Conservation (phyloP, 35 echinoderm and acorn worm species). For the Diadema setosum region DNA sequence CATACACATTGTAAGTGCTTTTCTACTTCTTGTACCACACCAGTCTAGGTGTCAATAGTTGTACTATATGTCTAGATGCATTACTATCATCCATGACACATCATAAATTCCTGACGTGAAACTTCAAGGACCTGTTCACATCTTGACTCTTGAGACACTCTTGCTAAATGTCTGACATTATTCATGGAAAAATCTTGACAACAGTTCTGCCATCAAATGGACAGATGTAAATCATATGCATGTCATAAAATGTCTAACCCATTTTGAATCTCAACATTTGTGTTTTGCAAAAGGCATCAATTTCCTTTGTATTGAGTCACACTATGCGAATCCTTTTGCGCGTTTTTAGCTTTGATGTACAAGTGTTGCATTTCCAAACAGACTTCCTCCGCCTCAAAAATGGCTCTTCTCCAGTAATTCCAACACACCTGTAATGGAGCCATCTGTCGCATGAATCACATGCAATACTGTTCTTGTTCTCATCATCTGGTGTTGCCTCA, state of each 20-base stretch:
- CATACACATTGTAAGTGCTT: too few species aligned
- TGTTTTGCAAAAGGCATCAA: background rate
- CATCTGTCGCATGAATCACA: slow-evolving; percentile 22
- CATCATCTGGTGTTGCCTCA: background rate
- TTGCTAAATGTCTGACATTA: too few species aligned
- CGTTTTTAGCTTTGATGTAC: slow-evolving; percentile 25
- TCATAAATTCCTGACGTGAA: too few species aligned
- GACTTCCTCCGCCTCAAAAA: slow-evolving; percentile 38
- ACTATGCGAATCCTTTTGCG: background rate
- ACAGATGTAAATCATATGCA: background rate
- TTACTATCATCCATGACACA: too few species aligned
- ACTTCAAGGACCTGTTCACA: too few species aligned
- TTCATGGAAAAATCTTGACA: background rate
- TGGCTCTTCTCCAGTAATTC: slow-evolving; percentile 27
- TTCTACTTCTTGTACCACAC: too few species aligned
- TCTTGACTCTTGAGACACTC: too few species aligned
- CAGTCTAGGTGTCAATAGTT: too few species aligned
- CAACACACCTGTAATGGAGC: slow-evolving; percentile 42
- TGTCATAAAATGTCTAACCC: background rate
- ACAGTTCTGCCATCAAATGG: background rate
- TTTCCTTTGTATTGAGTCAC: background rate
- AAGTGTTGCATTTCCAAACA: slow-evolving; percentile 37
- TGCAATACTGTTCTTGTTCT: slow-evolving; percentile 10
- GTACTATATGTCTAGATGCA: too few species aligned
- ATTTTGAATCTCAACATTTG: background rate